phyloP scores from a whole-genome alignment of 2,113 vertebrate genomes.

The Poicephalus meyeri region DNA sequence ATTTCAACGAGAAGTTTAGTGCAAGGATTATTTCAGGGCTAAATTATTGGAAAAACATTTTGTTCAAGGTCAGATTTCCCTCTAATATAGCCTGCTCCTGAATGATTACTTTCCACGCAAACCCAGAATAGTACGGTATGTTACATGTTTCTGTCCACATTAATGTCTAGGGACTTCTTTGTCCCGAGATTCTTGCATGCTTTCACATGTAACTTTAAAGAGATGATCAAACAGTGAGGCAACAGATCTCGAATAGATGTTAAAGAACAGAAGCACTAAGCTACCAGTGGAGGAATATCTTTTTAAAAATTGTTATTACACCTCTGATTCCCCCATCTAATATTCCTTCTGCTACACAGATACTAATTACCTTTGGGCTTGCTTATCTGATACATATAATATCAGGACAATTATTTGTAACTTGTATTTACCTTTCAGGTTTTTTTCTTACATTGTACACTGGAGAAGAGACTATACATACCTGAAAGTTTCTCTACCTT shows the following conservation, averaged over 20 bases:
- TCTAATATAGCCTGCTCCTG: not conserved
- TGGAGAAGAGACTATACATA: not conserved
- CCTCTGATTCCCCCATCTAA: not conserved
- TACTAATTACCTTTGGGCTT: not conserved
- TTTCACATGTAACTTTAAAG: not conserved
- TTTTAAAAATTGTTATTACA: not conserved
- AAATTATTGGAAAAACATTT: not conserved
- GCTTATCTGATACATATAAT: not conserved
- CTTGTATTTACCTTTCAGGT: not conserved
- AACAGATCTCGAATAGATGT: rapidly evolving
- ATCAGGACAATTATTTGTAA: not conserved
- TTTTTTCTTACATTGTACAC: not conserved
- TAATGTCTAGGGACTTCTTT: not conserved
- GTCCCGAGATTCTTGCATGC: not conserved
- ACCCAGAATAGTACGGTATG: not conserved
- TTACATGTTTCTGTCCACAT: too few relatives aligned
- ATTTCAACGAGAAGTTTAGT: not conserved
- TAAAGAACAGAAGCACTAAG: not conserved
- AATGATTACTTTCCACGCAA: not conserved
- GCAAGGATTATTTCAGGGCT: not conserved
- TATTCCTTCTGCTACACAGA: not conserved
- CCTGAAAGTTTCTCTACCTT: not conserved
- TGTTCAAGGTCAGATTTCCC: not conserved
- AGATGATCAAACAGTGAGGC: not conserved
- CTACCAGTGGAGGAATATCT: not conserved